Conservation (phyloP, 1,140 invertebrate species). For the Lerema accius region DNA sequence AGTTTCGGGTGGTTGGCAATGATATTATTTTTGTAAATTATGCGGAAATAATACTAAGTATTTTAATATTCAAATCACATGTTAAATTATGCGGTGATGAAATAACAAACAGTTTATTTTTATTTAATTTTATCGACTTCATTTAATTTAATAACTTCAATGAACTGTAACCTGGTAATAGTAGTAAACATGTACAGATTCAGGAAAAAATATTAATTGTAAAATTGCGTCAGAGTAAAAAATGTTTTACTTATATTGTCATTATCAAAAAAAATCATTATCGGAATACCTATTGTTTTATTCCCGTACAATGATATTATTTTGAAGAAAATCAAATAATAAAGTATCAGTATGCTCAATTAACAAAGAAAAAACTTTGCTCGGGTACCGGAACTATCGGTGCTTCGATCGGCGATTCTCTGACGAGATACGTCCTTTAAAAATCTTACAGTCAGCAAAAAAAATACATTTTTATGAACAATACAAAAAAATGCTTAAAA, state of each 20-base stretch:
- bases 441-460: conserved; percentile 49
- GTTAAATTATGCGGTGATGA: not conserved
- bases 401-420: conserved; percentile 58
- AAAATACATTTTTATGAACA: too few relatives aligned
- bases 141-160: too few relatives aligned
- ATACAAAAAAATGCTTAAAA: too few relatives aligned
- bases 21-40: conserved; percentile 48
- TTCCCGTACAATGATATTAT: not conserved
- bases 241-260: too few relatives aligned
- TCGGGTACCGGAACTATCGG: conserved; percentile 62
- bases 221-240: too few relatives aligned
- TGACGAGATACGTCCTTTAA: conserved; percentile 63
- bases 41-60: conserved; percentile 25
- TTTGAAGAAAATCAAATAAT: conserved; percentile 3
- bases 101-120: too few relatives aligned
- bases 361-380: conserved; percentile 41
- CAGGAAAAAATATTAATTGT: too few relatives aligned
- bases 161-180: too few relatives aligned
- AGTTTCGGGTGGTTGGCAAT: conserved; percentile 50
- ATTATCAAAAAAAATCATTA: too few relatives aligned
- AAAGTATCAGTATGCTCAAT: conserved; percentile 28
- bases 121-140: too few relatives aligned
- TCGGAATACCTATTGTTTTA: too few relatives aligned
- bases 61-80: not conserved
- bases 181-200: too few relatives aligned